Conservation (phyloP, 2,888 invertebrate species). For the Eilema depressum region DNA sequence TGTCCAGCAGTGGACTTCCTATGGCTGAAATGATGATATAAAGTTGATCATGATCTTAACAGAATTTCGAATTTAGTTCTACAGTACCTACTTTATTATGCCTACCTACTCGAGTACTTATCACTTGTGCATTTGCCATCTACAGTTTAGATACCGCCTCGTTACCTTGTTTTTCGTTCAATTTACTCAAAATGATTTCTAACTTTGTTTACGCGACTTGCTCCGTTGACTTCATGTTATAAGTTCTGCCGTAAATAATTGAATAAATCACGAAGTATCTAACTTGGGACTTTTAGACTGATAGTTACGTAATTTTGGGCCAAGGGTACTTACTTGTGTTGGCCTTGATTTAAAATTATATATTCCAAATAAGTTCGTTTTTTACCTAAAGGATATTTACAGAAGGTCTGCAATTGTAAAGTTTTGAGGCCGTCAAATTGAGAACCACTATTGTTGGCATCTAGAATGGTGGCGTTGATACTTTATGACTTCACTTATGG, state of each 20-base stretch:
- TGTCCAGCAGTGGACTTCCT: no score
- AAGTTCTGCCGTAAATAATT: conserved; percentile 19
- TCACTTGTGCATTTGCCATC: conserved; percentile 41
- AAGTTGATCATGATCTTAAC: no score
- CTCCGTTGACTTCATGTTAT: conserved; percentile 12
- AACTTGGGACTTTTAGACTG: conserved; percentile 11
- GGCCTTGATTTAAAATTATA: background rate
- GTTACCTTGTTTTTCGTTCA: conserved; percentile 42
- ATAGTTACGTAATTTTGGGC: background rate
- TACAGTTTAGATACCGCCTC: conserved; percentile 34
- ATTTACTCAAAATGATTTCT: conserved; percentile 31
- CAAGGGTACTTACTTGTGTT: background rate
- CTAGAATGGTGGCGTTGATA: background rate
- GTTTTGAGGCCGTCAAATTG: background rate
- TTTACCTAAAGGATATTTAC: no score
- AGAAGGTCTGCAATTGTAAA: background rate
- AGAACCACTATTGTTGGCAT: background rate
- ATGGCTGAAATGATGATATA: no score
- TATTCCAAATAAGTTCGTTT: no score
- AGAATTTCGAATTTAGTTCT: no score
- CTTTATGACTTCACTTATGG: background rate
- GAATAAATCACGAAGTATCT: conserved; percentile 15
- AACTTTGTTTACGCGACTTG: conserved; percentile 32
- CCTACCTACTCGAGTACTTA: conserved; percentile 34
- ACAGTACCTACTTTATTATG: no score